A percentile compares a stretch with the other conserved stretches of the same genome.
Conservation (phyloP, 2,113 vertebrate genomes). For the Rhinogobius similis region DNA sequence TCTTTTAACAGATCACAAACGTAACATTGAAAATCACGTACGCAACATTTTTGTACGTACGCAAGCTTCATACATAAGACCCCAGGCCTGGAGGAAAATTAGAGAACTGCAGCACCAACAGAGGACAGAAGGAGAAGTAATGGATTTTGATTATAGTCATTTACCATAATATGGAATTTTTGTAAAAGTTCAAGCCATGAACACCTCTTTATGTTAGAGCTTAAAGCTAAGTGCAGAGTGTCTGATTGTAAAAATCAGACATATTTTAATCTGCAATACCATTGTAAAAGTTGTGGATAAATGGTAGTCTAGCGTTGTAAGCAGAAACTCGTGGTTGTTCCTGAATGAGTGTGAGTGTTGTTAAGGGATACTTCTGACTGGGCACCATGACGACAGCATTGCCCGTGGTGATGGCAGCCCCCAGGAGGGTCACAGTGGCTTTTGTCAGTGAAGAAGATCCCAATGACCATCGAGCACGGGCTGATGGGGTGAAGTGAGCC, state of each 20-base stretch:
- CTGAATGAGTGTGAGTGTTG: conserved; percentile 82
- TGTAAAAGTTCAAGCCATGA: background rate
- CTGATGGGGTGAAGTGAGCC: too few relatives aligned
- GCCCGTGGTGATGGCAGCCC: conserved; percentile 80
- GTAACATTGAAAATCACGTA: too few relatives aligned
- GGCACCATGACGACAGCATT: conserved; percentile 85
- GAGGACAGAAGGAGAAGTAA: background rate
- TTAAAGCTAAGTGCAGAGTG: too few relatives aligned
- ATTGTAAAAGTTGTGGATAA: background rate
- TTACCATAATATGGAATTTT: too few relatives aligned
- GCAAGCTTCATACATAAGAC: too few relatives aligned
- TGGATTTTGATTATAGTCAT: too few relatives aligned
- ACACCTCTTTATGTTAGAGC: too few relatives aligned
- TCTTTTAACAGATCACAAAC: too few relatives aligned
- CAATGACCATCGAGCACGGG: conserved; percentile 84
- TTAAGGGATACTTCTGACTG: conserved; percentile 80
- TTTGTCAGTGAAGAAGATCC: conserved; percentile 81
- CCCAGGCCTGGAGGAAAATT: conserved; percentile 83
- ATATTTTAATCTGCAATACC: too few relatives aligned
- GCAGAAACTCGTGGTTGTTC: conserved; percentile 48
- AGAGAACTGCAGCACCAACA: conserved; percentile 81
- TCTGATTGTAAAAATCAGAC: too few relatives aligned
- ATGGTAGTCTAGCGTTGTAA: background rate
- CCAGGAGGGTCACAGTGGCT: conserved; percentile 82
- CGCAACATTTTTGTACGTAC: too few relatives aligned